Evolutionary conservation across 2,888 invertebrate genomes (phyloP), one percentile per base, ranked within the genome.

Genomic region (Sphinx pinastri): DNA sequence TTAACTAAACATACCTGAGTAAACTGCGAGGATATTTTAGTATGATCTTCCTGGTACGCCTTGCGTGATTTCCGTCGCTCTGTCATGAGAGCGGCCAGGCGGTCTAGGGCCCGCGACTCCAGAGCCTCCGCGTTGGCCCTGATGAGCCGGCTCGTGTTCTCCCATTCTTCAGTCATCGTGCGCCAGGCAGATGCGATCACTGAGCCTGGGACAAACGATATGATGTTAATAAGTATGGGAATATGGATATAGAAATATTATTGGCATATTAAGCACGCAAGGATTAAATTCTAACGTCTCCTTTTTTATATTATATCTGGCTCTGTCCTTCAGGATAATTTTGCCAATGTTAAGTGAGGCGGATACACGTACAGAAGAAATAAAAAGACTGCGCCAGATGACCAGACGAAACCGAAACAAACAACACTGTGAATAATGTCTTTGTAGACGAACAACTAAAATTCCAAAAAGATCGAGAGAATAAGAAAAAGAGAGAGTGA

Each of bases 21-120:
- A 82, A 98, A 96, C 84, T 97, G 97, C 70, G 96, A 95, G 68
- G 97, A 96, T 81, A 98, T 97, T 86, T 98, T 96, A 72, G 95
- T 95, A 84, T 98, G 97, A 84, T 99, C 98, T 84, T 99, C 99
- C 83, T 97, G 97, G 86, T 98, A 98, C 68, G 95, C 94, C 88
- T 98, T 98, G 78, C 97, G 95, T 6, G 98, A 96, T 87, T 97
- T 96, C 83, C 98, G 95, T 87, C 99, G 97, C 84, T 99, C 99
- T n/a, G 95, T 95, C 87, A 98, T 97, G 71, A 99, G 95, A 57
- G 96, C 94, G 76, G 95, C 95, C 75, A 99, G 95, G 77, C 97
- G 96, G 80, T 98, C 98, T 70, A 98, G 90, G 13, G 98, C 97
- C 74, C 97, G 95, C 47, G 96, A 96, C 85, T 98, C 98, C 77